Evolutionary conservation across 2,113 vertebrate species (phyloP).

Genomic region (Hypomesus transpacificus): DNA sequence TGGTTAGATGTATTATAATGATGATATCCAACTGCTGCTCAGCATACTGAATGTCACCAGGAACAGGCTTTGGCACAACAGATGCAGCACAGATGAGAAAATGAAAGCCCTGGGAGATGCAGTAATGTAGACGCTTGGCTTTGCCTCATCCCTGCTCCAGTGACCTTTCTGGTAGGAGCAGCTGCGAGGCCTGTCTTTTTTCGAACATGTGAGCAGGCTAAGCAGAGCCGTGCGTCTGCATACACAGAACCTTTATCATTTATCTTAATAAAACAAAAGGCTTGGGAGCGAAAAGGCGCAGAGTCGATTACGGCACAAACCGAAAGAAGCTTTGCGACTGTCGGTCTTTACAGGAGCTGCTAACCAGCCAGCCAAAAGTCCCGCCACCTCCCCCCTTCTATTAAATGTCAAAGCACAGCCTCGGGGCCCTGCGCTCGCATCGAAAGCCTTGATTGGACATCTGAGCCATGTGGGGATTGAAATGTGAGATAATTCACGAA

Average conservation of each 20-base stretch:
- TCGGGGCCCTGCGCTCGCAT: conserved; percentile 37
- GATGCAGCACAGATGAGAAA: conserved; percentile 45
- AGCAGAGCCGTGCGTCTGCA: conserved; percentile 51
- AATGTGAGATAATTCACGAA: conserved; percentile 60
- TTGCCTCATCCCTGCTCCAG: conserved; percentile 50
- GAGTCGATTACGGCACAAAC: conserved; percentile 34
- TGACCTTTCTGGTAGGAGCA: conserved; percentile 61
- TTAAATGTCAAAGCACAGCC: conserved; percentile 69
- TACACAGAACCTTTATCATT: conserved; percentile 52
- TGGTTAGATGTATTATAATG: conserved; percentile 40
- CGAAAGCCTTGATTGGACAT: conserved; percentile 58
- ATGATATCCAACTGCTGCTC: conserved; percentile 38
- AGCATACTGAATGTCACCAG: conserved; percentile 32
- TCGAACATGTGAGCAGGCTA: conserved; percentile 44
- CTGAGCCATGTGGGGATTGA: conserved; percentile 51
- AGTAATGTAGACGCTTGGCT: conserved; percentile 50
- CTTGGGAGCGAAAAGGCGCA: conserved; percentile 39
- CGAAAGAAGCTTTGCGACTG: conserved; percentile 16
- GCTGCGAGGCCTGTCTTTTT: conserved; percentile 56
- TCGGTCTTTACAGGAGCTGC: conserved; percentile 58
- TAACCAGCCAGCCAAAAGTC: conserved; percentile 56
- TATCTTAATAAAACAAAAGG: conserved; percentile 69
- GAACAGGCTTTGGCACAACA: conserved; percentile 36
- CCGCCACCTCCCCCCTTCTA: conserved; percentile 49
- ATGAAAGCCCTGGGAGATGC: conserved; percentile 50